Base-by-base conservation (phyloP, 2,888 invertebrate genomes). In the Eulithis testata region DNA sequence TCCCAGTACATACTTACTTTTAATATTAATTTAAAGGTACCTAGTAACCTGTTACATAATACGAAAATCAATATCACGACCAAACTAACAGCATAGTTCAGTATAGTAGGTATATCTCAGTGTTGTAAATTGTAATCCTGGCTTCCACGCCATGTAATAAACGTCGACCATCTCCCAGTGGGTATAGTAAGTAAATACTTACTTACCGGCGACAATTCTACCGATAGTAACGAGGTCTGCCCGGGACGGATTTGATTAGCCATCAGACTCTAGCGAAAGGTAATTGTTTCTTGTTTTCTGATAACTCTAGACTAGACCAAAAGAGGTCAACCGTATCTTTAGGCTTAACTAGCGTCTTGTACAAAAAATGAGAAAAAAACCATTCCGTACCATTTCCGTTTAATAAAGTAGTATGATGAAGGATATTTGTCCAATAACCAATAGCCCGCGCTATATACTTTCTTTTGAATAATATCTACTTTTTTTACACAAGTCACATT, bases 201-300 rank as follows among this genome's bases (percentile, higher is more conserved):
- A 63, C 58, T 63, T 57, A 58, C 57, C 52, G 54, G 57, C 40
- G 47, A 52, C 56, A 37, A 57, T 57, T 43, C 54, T 12, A 12
- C 51, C 53, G 60, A 60, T 21, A 64, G 60, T 58, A 61, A 66
- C 55, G 50, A 66, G 66, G 36, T 56, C 63, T 63, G 59, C 21
- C 49, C 43, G 59, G 51, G 62, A 59, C 59, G 52, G 66, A 56
- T 66, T 64, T 75, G 74, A 74, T 75, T 74, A 70, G 70, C 71
- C 71, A 68, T 61, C 68, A 65, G 66, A 65, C 66, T 66, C 68
- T 49, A 56, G 51, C 66, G 66, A 66, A 68, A 57, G 59, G 68
- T 72, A 68, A 75, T 73, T 73, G 65, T 72, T 68, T 66, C 65
- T 65, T 69, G 68, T 66, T 69, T 65, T 68, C 63, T 65, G 66